A percentile compares a stretch with the other conserved stretches of the same genome.
phyloP scores from a whole-genome alignment of 2,888 invertebrate genomes.

The Tenthredo livida region DNA sequence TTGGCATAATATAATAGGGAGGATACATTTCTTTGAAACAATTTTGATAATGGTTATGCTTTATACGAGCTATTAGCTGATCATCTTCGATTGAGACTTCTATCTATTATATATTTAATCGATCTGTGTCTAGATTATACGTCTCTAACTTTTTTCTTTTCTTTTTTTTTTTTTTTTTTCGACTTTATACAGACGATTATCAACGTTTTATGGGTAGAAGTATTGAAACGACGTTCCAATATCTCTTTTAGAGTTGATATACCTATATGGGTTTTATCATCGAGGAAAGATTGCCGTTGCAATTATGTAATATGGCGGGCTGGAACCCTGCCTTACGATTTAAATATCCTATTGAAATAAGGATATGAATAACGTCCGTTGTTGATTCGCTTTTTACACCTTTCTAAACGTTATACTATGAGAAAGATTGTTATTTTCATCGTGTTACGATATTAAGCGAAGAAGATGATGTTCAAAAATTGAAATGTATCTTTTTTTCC shows the following conservation, averaged over 20 bases:
- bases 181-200: no score
- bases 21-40: neutral
- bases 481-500: neutral
- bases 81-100: neutral
- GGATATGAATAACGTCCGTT: neutral
- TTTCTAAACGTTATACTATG: neutral
- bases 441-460: neutral
- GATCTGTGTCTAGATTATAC: neutral
- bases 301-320: conserved; percentile 23
- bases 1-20: neutral
- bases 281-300: neutral
- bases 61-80: neutral
- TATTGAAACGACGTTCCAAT: neutral
- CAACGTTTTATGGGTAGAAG: neutral
- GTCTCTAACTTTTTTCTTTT: no score
- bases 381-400: neutral
- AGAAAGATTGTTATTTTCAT: neutral
- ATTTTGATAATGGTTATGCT: neutral
- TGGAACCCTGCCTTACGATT: conserved; percentile 48
- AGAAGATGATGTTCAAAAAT: neutral
- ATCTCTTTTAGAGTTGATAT: neutral
- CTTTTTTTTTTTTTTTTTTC: neutral
- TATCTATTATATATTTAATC: neutral
- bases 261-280: neutral
- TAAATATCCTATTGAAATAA: neutral